Conservation (phyloP, 2,113 vertebrate species). For the Cyanoramphus novaezelandiae region DNA sequence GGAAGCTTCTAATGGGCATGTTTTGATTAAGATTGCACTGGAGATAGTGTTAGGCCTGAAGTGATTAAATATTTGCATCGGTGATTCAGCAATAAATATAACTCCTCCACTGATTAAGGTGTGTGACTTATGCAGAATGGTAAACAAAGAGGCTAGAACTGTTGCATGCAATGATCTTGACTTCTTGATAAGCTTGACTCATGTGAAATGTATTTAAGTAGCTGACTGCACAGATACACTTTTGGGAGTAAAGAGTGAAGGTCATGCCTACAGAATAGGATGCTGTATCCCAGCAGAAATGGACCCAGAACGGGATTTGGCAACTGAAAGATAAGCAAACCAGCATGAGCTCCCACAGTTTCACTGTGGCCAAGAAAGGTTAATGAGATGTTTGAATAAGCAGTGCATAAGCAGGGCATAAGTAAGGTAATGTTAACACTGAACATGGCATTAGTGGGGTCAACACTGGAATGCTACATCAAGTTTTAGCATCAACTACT, state of each 20-base stretch:
- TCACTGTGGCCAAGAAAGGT: not conserved
- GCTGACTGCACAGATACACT: not conserved
- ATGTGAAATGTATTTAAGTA: slow-evolving; percentile 9
- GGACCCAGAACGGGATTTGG: not conserved
- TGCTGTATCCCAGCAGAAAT: not conserved
- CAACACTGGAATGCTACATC: not conserved
- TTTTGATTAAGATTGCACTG: slow-evolving; percentile 41
- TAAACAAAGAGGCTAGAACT: slow-evolving; percentile 24
- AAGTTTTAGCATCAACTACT: not conserved
- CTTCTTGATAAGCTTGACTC: slow-evolving; percentile 9
- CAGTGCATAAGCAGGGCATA: not conserved
- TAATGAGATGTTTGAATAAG: slow-evolving; percentile 27
- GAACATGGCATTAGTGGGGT: not conserved
- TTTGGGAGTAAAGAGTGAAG: slow-evolving; percentile 8
- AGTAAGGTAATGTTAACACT: not conserved
- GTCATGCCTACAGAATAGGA: not conserved
- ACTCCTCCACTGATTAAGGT: slow-evolving; percentile 30
- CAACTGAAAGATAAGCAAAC: not conserved
- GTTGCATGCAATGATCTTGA: not conserved
- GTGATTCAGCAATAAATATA: slow-evolving; percentile 51
- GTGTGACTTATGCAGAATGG: slow-evolving; percentile 15
- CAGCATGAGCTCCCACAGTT: not conserved
- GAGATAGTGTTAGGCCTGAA: not conserved
- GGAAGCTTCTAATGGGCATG: not conserved
- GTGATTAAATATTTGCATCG: slow-evolving; percentile 50